Evolutionary conservation across 35 echinoderm and acorn worm genomes (phyloP).

Genomic region (Diadema setosum): DNA sequence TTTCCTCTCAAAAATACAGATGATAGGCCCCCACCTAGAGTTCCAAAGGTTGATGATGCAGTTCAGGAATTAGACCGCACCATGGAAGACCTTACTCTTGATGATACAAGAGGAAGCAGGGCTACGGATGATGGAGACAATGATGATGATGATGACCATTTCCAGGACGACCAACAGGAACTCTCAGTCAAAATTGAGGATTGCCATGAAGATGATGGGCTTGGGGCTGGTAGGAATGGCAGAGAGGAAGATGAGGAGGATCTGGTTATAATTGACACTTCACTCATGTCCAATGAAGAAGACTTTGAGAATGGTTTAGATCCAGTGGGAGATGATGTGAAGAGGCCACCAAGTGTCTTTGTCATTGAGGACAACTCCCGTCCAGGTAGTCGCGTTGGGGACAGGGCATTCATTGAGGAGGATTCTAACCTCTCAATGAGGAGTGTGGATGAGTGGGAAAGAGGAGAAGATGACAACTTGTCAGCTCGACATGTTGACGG

Average conservation of each 20-base stretch:
- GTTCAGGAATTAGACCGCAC: neutral
- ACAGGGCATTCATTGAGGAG: neutral
- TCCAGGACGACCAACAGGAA: too few relatives aligned
- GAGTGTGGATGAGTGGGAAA: neutral
- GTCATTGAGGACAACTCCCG: neutral
- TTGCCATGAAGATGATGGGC: neutral
- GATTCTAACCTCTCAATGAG: neutral
- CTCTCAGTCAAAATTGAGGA: too few relatives aligned
- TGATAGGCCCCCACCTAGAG: neutral
- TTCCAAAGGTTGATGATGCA: neutral
- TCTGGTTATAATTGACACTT: neutral
- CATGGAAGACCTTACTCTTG: neutral
- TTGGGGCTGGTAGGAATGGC: neutral
- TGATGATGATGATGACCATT: neutral
- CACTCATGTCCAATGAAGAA: neutral
- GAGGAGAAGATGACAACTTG: neutral
- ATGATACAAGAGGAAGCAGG: neutral
- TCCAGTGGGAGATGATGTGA: neutral
- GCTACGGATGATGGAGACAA: neutral
- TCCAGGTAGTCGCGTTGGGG: neutral
- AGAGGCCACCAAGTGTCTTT: neutral
- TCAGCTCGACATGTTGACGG: neutral
- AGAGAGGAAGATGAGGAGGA: neutral
- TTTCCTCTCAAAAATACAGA: neutral
- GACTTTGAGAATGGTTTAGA: too few relatives aligned